Base-by-base conservation (phyloP, 2,113 vertebrate genomes). In the Antennarius striatus region DNA sequence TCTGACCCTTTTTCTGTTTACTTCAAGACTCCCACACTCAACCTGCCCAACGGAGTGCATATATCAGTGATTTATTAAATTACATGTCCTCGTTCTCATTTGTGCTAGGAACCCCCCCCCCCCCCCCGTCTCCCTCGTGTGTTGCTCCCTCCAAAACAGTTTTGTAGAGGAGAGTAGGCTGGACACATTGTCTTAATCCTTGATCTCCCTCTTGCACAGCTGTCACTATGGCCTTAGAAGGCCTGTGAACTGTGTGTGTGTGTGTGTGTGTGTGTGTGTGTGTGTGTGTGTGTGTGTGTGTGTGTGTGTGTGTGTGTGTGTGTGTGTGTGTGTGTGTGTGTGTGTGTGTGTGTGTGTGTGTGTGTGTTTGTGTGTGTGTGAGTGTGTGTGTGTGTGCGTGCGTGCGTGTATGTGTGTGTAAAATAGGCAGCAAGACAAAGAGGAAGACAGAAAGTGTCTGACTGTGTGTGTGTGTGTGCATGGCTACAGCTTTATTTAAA, bases 401-500 rank as follows among this genome's bases (percentile, higher is more conserved):
- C 43, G 56, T 42, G 39, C n/a, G 56, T 15, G 65, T 55, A 45
- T 14, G 50, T 30, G 52, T 13, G 49, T 39, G 64, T 43, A 13
- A 64, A 53, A 52, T 10, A 75, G 46, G 59, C 45, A 62, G 17
- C 10, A 71, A 71, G 46, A 78, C 15, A 60, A 70, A 77, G 70
- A 67, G 50, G 73, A 75, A 73, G 68, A 65, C 56, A 60, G 63
- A 73, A 43, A 63, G 63, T 60, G 71, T 11, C 63, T 16, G 56
- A 12, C 45, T 28, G 36, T 15, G 22, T 40, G 43, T 15, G 22
- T 40, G 43, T 22, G 14, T 48, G 13, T 30, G 29, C 9, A 77
- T 80, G 72, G 69, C 68, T 40, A 58, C 60, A 65, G 68, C 79
- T 87, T 92, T 92, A 93, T 92, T 92, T 92, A 91, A 90, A 89